phyloP scores from a whole-genome alignment of 2,113 vertebrate genomes.

The Petrocephalus microphthalmus region DNA sequence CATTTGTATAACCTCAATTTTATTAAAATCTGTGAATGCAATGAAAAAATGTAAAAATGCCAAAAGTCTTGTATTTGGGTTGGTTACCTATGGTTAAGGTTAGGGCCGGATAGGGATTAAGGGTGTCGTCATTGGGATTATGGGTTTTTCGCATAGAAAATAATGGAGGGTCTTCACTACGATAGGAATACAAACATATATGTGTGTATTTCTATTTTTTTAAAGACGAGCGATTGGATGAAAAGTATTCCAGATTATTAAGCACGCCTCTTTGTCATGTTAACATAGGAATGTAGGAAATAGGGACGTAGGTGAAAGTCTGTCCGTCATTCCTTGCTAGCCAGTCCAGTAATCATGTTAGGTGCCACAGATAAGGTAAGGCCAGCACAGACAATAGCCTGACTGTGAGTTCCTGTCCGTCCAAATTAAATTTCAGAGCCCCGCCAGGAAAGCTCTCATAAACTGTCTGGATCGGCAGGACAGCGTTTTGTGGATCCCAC shows the following conservation, averaged over 20 bases:
- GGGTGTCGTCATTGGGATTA: not conserved
- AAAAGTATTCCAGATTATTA: not conserved
- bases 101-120: too few relatives aligned
- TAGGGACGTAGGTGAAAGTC: slow-evolving; percentile 9
- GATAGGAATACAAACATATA: not conserved
- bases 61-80: too few relatives aligned
- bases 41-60: too few relatives aligned
- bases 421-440: slow-evolving; percentile 25
- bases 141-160: not conserved
- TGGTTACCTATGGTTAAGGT: too few relatives aligned
- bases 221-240: not conserved
- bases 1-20: too few relatives aligned
- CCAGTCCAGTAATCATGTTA: slow-evolving; percentile 13
- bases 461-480: slow-evolving; percentile 2
- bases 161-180: not conserved
- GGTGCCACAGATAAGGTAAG: slow-evolving; percentile 23
- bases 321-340: not conserved
- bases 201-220: not conserved
- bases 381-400: not conserved
- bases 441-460: slow-evolving; percentile 21
- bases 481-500: not conserved
- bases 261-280: not conserved
- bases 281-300: not conserved
- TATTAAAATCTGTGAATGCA: too few relatives aligned
- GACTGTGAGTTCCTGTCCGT: slow-evolving; percentile 24